Conservation (phyloP, 2,888 invertebrate genomes). For the Agriopis aurantiaria region DNA sequence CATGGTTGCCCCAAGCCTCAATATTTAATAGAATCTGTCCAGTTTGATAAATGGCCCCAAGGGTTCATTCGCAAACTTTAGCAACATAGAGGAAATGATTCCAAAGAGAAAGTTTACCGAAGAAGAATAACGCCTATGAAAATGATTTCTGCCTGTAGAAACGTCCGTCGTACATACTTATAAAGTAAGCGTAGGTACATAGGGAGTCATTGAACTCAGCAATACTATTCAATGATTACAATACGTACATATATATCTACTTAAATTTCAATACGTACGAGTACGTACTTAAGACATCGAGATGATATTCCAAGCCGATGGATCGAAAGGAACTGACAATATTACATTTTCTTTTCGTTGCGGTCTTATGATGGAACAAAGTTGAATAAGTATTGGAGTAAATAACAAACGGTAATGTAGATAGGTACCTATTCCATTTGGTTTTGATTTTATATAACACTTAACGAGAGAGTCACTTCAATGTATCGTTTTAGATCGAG, state of each 20-base stretch:
- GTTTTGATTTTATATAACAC: background rate
- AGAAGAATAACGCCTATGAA: constrained; percentile 10
- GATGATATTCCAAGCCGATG: constrained; percentile 5
- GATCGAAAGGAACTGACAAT: background rate
- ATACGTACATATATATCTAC: background rate
- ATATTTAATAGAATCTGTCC: constrained; percentile 32
- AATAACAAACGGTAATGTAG: background rate
- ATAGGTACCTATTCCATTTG: background rate
- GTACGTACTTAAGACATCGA: background rate
- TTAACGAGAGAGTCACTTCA: no score
- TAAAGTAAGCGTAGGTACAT: background rate
- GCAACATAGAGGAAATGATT: constrained; percentile 5
- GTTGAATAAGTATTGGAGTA: background rate
- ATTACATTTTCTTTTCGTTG: background rate
- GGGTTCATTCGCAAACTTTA: constrained; percentile 5
- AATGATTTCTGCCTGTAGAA: constrained; percentile 5
- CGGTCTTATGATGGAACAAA: background rate
- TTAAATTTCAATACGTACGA: background rate
- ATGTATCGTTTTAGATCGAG: no score
- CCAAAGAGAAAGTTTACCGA: constrained; percentile 14
- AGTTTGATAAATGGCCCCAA: constrained; percentile 29
- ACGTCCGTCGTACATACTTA: background rate
- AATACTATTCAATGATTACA: constrained; percentile 1
- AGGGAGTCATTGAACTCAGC: constrained; percentile 12
- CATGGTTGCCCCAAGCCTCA: constrained; percentile 14